A percentile compares a stretch with the other conserved stretches of the same genome.
Evolutionary conservation across 2,113 vertebrate species (phyloP).

Genomic region (Dissostichus mawsoni): DNA sequence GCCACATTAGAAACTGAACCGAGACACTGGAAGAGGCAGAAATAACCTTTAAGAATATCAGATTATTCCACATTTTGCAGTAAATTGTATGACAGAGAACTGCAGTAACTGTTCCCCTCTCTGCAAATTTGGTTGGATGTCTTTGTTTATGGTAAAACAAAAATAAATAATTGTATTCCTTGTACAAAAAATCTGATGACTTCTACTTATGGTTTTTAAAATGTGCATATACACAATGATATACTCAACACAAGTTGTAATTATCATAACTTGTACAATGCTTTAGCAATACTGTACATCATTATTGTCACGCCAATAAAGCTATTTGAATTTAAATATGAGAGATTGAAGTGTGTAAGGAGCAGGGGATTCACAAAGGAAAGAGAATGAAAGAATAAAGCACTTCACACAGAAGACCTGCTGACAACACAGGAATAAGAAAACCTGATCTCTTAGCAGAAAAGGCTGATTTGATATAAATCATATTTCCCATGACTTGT

Average conservation of each 20-base stretch:
- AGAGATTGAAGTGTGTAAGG: neutral
- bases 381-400: constrained; percentile 43
- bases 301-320: too few species aligned
- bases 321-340: too few species aligned
- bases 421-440: constrained; percentile 70
- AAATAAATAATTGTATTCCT: too few species aligned
- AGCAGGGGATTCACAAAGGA: neutral
- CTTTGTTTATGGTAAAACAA: too few species aligned
- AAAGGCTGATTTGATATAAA: constrained; percentile 71
- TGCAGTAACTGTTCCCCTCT: neutral
- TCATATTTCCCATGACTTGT: constrained; percentile 59
- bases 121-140: neutral
- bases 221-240: too few species aligned
- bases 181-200: too few species aligned
- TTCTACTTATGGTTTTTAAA: too few species aligned
- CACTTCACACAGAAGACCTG: constrained; percentile 45
- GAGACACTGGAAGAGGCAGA: neutral
- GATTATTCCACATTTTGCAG: neutral
- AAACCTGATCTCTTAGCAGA: constrained; percentile 56
- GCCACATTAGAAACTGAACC: constrained; percentile 1
- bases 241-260: too few species aligned
- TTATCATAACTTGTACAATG: too few species aligned
- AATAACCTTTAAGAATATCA: neutral
- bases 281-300: too few species aligned
- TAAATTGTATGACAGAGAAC: neutral